Percentiles rank a stretch among this genome's conserved stretches.
phyloP scores from a whole-genome alignment of 2,888 invertebrate species.

The Caenorhabditis virilis region DNA sequence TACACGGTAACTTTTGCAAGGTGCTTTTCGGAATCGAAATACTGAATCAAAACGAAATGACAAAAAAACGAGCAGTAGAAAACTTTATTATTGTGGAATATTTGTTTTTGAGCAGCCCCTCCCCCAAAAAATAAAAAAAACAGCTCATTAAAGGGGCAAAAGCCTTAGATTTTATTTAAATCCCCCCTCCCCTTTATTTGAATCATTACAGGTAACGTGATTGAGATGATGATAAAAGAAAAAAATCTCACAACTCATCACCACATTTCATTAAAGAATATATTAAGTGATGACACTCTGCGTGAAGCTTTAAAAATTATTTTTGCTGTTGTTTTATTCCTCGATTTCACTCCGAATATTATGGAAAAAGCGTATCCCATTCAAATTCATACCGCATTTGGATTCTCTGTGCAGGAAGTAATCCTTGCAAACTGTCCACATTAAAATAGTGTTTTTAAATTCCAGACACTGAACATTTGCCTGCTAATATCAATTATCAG shows the following conservation, averaged over 20 bases:
- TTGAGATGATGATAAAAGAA: constrained; percentile 14
- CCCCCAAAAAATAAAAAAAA: neutral
- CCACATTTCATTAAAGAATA: constrained; percentile 16
- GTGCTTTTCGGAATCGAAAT: too few relatives aligned
- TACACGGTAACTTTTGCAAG: too few relatives aligned
- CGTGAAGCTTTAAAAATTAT: constrained; percentile 13
- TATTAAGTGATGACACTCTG: constrained; percentile 26
- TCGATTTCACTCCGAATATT: neutral
- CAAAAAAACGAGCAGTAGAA: too few relatives aligned
- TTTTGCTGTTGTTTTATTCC: constrained; percentile 5
- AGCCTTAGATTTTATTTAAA: neutral
- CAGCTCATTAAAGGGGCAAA: neutral
- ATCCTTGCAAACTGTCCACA: constrained; percentile 14
- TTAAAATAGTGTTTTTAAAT: neutral
- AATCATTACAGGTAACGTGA: constrained; percentile 7
- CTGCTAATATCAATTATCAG: constrained; percentile 20
- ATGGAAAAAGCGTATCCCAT: neutral
- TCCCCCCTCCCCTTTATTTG: constrained; percentile 2
- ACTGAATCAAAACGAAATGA: too few relatives aligned
- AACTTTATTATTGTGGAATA: neutral
- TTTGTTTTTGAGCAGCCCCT: neutral
- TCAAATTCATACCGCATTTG: constrained; percentile 1
- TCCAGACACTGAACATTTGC: constrained; percentile 28
- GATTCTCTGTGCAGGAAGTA: neutral
- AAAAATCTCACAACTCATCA: constrained; percentile 22